A percentile compares a stretch with the other conserved stretches of the same genome.
phyloP scores from a whole-genome alignment of 2,888 invertebrate species.

The Lasius platythorax region DNA sequence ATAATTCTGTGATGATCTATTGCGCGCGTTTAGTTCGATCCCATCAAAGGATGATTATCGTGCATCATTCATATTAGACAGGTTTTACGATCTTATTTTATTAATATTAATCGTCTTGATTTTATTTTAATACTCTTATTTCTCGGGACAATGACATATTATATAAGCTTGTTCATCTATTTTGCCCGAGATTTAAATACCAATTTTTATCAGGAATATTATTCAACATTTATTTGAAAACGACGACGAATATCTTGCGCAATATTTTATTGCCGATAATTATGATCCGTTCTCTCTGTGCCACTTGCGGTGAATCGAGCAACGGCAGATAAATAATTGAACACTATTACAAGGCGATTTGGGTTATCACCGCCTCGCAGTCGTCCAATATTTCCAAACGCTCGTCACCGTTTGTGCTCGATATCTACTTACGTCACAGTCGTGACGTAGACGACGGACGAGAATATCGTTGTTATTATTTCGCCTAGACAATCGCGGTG shows the following conservation, averaged over 20 bases:
- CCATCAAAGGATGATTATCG: neutral
- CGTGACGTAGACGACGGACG: conserved; percentile 41
- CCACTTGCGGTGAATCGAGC: conserved; percentile 31
- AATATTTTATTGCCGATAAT: conserved; percentile 36
- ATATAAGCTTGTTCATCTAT: neutral
- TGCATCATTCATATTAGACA: neutral
- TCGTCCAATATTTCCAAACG: conserved; percentile 48
- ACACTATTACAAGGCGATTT: conserved; percentile 34
- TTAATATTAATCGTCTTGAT: neutral
- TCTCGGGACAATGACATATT: neutral
- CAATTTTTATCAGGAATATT: neutral
- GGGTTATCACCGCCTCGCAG: conserved; percentile 40
- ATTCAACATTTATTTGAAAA: neutral
- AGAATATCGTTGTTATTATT: conserved; percentile 55
- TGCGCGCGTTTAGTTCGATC: neutral
- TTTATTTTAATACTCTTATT: conserved; percentile 30
- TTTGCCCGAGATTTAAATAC: neutral
- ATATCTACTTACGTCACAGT: conserved; percentile 51
- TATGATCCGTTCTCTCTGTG: conserved; percentile 20
- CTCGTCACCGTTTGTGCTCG: conserved; percentile 42
- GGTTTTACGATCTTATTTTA: neutral
- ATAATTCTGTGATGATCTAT: neutral
- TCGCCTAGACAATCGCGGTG: conserved; percentile 51
- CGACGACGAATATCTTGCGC: neutral
- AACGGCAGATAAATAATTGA: conserved; percentile 47